Percentiles rank a stretch among this genome's conserved stretches.
These are phyloP conservation scores for Pao palembangensis DNA, from an alignment of 2,113 vertebrate genomes.

Conservation along the genomic window DNA sequence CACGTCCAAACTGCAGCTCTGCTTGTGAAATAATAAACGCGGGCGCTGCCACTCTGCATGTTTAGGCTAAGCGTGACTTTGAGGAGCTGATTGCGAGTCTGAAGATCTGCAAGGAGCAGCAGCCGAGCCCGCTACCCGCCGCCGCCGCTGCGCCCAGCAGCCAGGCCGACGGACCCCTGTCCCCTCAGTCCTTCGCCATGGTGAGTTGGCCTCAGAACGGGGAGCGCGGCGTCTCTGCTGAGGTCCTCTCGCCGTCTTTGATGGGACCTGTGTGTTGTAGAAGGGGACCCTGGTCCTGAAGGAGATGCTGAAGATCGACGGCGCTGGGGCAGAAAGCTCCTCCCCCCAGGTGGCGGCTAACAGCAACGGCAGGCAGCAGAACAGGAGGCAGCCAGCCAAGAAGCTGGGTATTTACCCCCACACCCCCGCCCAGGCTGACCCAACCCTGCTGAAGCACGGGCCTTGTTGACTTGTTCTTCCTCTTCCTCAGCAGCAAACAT, in stretches of 20 bases:
- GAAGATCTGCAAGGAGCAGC: slow-evolving; percentile 80
- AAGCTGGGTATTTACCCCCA: slow-evolving; percentile 79
- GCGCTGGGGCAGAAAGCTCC: slow-evolving; percentile 72
- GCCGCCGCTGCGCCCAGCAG: slow-evolving; percentile 43
- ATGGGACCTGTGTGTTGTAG: slow-evolving; percentile 57
- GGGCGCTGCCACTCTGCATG: not conserved
- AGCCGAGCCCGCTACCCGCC: slow-evolving; percentile 51
- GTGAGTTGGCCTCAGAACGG: slow-evolving; percentile 57
- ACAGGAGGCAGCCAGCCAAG: slow-evolving; percentile 79
- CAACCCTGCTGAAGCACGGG: not conserved
- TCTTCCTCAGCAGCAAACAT: slow-evolving; percentile 77
- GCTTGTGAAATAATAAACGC: too few relatives aligned
- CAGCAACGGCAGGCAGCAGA: slow-evolving; percentile 68
- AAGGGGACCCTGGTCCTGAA: slow-evolving; percentile 95
- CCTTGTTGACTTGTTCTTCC: not conserved
- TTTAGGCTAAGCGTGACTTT: slow-evolving; percentile 79
- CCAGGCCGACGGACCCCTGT: slow-evolving; percentile 82
- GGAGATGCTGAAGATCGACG: slow-evolving; percentile 97
- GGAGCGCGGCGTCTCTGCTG: not conserved
- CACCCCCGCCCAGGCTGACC: not conserved
- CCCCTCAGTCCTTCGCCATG: slow-evolving; percentile 95
- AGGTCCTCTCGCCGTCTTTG: not conserved
- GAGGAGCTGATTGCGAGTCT: slow-evolving; percentile 86
- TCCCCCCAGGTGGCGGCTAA: slow-evolving; percentile 53
- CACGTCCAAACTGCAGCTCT: too few relatives aligned